Evolutionary conservation across 2,797 vertebrate species (phyloP).

Genomic region (Ctenopoma kingsleyae): DNA sequence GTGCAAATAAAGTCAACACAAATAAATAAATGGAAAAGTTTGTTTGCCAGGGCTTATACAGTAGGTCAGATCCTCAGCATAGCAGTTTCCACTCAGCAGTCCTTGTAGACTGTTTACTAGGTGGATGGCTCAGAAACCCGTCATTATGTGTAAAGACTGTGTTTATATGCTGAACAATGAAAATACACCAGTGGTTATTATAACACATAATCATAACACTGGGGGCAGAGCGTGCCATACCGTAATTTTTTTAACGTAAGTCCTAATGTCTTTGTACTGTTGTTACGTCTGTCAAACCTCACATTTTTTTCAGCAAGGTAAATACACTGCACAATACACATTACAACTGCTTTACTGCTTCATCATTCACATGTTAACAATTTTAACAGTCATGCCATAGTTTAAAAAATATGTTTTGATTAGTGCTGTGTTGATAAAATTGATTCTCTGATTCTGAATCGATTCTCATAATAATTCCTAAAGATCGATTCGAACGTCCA

Average conservation of each 20-base stretch:
- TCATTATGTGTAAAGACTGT: constrained; percentile 50
- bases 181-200: constrained; percentile 34
- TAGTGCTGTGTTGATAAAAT: no score
- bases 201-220: constrained; percentile 22
- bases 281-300: neutral
- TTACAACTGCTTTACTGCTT: neutral
- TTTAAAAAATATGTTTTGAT: neutral
- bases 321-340: neutral
- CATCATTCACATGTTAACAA: neutral
- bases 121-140: constrained; percentile 39
- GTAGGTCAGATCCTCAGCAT: constrained; percentile 28
- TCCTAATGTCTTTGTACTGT: neutral
- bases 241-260: neutral
- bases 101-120: constrained; percentile 51
- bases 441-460: no score
- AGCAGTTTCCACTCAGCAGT: constrained; percentile 39
- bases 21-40: constrained; percentile 57
- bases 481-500: no score
- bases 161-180: constrained; percentile 54
- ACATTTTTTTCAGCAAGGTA: neutral
- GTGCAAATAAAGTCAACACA: constrained; percentile 58
- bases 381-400: neutral
- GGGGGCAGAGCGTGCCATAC: neutral
- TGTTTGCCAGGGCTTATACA: constrained; percentile 37
- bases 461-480: no score